Evolutionary conservation across 2,797 vertebrate species (phyloP).

Genomic region (Sebastes umbrosus): DNA sequence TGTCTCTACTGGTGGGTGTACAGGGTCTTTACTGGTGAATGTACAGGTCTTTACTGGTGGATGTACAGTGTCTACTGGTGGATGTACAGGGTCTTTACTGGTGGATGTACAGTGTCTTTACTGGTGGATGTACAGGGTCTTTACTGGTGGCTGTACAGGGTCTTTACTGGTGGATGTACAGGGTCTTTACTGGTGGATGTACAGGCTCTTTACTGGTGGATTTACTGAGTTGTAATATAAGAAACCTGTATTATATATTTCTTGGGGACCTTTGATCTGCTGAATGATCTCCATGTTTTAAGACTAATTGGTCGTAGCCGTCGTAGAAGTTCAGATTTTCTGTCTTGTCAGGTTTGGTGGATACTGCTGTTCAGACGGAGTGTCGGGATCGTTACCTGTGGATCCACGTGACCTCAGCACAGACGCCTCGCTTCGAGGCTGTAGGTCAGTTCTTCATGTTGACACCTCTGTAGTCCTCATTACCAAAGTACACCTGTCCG

Average conservation of each 20-base stretch:
- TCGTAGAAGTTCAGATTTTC: background rate
- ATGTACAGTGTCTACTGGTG: no score
- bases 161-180: no score
- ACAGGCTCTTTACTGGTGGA: no score
- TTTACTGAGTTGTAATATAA: background rate
- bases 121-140: no score
- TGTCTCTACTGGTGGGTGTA: no score
- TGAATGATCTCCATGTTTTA: background rate
- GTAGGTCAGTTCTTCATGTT: slow-evolving; percentile 47
- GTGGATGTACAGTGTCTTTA: no score
- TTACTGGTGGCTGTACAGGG: no score
- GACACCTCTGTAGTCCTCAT: background rate
- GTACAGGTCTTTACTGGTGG: no score
- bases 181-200: no score
- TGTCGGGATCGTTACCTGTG: slow-evolving; percentile 73
- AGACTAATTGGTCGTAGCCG: background rate
- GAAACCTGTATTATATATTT: background rate
- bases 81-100: no score
- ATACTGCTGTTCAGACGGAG: slow-evolving; percentile 10
- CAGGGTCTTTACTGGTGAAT: no score
- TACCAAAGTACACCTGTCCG: background rate
- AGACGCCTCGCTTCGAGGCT: slow-evolving; percentile 57
- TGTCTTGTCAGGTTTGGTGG: background rate
- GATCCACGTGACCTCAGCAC: slow-evolving; percentile 48
- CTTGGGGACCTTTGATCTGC: background rate